Evolutionary conservation across 1,140 invertebrate species (phyloP).

Genomic region (Drosophila kurseongensis): DNA sequence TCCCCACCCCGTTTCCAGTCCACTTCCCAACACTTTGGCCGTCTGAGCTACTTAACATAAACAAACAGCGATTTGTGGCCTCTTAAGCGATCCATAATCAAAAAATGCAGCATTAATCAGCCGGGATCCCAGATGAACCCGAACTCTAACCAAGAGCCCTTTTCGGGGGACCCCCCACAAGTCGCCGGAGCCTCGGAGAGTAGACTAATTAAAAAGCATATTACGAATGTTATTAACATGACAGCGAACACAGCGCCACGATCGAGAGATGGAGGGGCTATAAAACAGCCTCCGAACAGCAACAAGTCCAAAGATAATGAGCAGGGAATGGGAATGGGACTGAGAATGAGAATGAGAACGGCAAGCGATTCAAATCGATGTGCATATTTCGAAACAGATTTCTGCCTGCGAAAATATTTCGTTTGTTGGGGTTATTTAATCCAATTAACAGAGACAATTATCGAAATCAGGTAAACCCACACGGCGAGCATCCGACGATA

Average conservation of each 20-base stretch:
- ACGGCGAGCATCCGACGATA: constrained; percentile 60
- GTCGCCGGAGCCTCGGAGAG: constrained; percentile 24
- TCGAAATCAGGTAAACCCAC: constrained; percentile 81
- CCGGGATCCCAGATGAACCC: constrained; percentile 10
- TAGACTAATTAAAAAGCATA: constrained; percentile 82
- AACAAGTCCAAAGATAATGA: constrained; percentile 65
- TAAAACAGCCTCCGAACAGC: constrained; percentile 39
- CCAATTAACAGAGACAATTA: constrained; percentile 80
- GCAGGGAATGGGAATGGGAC: constrained; percentile 34
- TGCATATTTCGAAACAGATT: constrained; percentile 74
- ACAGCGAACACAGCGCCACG: constrained; percentile 80
- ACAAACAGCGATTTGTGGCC: constrained; percentile 42
- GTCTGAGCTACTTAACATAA: constrained; percentile 46
- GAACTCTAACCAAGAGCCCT: constrained; percentile 4
- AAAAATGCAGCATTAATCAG: constrained; percentile 69
- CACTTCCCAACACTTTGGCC: constrained; percentile 27
- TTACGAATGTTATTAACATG: constrained; percentile 83
- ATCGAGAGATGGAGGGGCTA: constrained; percentile 42
- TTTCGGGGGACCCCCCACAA: constrained; percentile 68
- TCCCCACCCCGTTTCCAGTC: background rate
- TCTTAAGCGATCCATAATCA: constrained; percentile 44
- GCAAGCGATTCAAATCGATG: constrained; percentile 72
- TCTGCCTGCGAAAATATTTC: constrained; percentile 60
- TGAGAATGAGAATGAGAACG: constrained; percentile 26
- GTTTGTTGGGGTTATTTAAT: constrained; percentile 76